phyloP scores from a whole-genome alignment of 2,888 invertebrate genomes.

The Mimas tiliae region DNA sequence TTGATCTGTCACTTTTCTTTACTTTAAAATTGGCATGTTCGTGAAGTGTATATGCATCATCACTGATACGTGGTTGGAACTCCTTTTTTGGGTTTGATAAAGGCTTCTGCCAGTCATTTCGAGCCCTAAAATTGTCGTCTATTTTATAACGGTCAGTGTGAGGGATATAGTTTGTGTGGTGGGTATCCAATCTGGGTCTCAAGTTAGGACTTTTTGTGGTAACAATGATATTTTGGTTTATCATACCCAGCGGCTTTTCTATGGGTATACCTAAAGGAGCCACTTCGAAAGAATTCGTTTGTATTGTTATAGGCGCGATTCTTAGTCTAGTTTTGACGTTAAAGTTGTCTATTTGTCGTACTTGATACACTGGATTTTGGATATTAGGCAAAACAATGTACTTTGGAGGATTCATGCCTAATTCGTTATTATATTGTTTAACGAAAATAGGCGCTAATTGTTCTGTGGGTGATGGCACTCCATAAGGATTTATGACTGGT shows the following conservation, averaged over 20 bases:
- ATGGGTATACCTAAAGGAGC: slow-evolving; percentile 63
- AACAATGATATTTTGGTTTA: slow-evolving; percentile 65
- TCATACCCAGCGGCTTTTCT: slow-evolving; percentile 48
- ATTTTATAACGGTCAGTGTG: slow-evolving; percentile 3
- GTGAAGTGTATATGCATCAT: background rate
- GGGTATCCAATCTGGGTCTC: slow-evolving; percentile 29
- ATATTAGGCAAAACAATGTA: slow-evolving; percentile 6
- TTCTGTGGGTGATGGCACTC: slow-evolving; percentile 22
- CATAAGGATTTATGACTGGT: slow-evolving; percentile 31
- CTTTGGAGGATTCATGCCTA: slow-evolving; percentile 28
- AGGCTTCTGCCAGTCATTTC: background rate
- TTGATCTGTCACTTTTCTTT: slow-evolving; percentile 6
- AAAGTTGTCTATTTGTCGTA: slow-evolving; percentile 33
- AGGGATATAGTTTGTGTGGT: background rate
- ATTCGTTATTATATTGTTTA: slow-evolving; percentile 9
- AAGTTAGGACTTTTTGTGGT: slow-evolving; percentile 33
- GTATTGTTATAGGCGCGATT: slow-evolving; percentile 55
- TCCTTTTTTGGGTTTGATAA: background rate
- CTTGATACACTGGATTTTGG: slow-evolving; percentile 27
- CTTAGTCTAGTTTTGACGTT: slow-evolving; percentile 29
- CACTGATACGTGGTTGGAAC: too few relatives aligned
- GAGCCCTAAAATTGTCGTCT: background rate
- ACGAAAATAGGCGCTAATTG: slow-evolving; percentile 22
- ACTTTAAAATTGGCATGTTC: background rate
- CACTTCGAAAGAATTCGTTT: slow-evolving; percentile 68